Evolutionary conservation across 1,140 invertebrate species (phyloP), one percentile per base, ranked within the genome.

Genomic region (Pogonognathellus flavescens): DNA sequence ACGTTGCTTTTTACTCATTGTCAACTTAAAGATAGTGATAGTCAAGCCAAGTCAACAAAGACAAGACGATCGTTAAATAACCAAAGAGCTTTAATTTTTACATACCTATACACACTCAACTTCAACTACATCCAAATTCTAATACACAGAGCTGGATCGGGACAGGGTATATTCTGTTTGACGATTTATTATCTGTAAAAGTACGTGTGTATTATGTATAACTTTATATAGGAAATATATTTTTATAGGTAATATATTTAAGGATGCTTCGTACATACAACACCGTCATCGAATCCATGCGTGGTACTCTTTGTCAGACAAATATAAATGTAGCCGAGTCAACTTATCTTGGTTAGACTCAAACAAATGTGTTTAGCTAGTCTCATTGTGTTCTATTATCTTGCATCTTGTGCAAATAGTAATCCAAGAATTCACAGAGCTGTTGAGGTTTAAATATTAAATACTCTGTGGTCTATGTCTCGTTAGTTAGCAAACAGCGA

Each of bases 21-120:
- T 66, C 62, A 66, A 66, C 62, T 66, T 66, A 66, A 66, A 66
- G 62, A 66, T 66, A 66, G 22, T 66, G 62, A 66, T 66, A 66
- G 22, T 66, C 62, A 66, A 66, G 20, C 25, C 20, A 66, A 25
- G 62, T 66, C 62, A 66, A 66, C 62, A 66, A 66, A 66, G 62
- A 66, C 10, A 66, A 66, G 62, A 66, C 20, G 20, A 66, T 66
- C 62, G 62, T 66, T 66, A 66, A 66, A 66, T 25, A 25, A 66
- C 22, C 20, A 66, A 25, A 66, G 25, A 66, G 62, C 62, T 66
- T 25, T 66, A 66, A 66, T 25, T 66, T 25, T 25, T 25, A 66
- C 31, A 41, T 41, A 41, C 31, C 1, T 6, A 41, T 41, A 41
- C 31, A 41, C 31, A 41, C 6, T 41, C 31, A 41, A 41, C 31